These are phyloP conservation scores for Patella pellucida DNA, from an alignment of 2,888 invertebrate genomes.

Conservation along the genomic window DNA sequence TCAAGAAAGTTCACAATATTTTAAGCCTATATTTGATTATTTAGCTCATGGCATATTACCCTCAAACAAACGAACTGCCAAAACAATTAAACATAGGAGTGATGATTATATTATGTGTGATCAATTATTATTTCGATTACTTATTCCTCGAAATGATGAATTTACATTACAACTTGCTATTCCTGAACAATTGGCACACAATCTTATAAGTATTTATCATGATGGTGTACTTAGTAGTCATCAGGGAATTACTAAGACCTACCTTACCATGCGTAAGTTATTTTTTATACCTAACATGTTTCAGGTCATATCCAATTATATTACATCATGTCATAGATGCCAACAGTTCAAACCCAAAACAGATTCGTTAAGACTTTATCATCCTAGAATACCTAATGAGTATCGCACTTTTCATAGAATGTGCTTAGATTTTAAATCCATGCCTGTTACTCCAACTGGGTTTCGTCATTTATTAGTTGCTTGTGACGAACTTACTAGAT, in stretches of 20 bases:
- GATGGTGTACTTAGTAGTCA: constrained; percentile 6
- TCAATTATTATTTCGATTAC: constrained; percentile 1
- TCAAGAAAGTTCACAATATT: constrained; percentile 4
- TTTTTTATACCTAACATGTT: too few relatives aligned
- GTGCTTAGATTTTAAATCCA: too few relatives aligned
- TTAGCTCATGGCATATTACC: not conserved
- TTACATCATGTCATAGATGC: too few relatives aligned
- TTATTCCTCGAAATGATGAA: not conserved
- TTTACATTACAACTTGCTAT: constrained; percentile 1
- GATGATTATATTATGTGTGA: not conserved
- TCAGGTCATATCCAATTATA: too few relatives aligned
- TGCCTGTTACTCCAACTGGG: too few relatives aligned
- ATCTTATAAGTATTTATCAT: constrained; percentile 1
- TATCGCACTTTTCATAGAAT: too few relatives aligned
- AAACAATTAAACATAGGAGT: not conserved
- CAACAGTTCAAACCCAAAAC: too few relatives aligned
- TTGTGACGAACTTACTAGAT: too few relatives aligned
- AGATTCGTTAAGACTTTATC: too few relatives aligned
- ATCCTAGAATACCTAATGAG: too few relatives aligned
- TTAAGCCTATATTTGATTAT: constrained; percentile 2
- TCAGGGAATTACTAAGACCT: constrained; percentile 7
- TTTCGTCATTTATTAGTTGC: too few relatives aligned
- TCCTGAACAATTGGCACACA: not conserved
- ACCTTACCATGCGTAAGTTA: too few relatives aligned
- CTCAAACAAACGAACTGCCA: not conserved